Base-by-base conservation (phyloP, 1,140 invertebrate species). In the Meloidogyne floridensis region DNA sequence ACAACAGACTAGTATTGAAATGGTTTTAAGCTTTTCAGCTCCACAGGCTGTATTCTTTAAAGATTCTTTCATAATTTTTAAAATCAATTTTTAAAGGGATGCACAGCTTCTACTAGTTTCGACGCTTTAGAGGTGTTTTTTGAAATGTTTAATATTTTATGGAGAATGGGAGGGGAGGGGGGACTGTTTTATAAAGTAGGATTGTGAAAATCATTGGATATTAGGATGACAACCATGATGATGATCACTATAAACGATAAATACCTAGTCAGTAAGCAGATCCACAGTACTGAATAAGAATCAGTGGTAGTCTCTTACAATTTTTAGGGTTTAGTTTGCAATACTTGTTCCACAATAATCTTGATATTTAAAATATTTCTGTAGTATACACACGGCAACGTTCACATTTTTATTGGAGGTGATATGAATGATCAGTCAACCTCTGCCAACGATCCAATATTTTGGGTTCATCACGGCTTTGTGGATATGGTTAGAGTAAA, bases 381-480 rank as follows among this genome's bases (percentile, higher is more conserved):
- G n/a, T n/a, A 89, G 84, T 89, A 89, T 47, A 85, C 81, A 8
- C 87, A 89, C 76, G 85, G 84, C 10, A 89, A 86, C 77, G 87
- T 89, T 2, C 87, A 89, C 73, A 65, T 89, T 20, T 89, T 71
- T 53, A 81, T 89, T 76, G 87, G 87, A n/a, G 87, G 87, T 20
- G 86, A 88, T 70, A 87, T 87, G 86, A 73, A 69, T 69, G 83
- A 86, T 18, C 47, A 51, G 8, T 59, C 47, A 18, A 79, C 77
- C 4, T 65, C 77, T 15, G 77, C 77, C 5, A 87, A 86, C 69
- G 86, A 87, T 69, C 86, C 86, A 6, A 85, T 86, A 15, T 89
- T 89, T 83, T 90, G 73, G 71, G 32, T 88, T 18, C 88, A 90
- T 77, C 87, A 89, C 72, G 84, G 86, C 3, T 91, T 91, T 83